A percentile compares a stretch with the other conserved stretches of the same genome.
Evolutionary conservation across 1,140 invertebrate genomes (phyloP).

Genomic region (Euglossa dilemma): DNA sequence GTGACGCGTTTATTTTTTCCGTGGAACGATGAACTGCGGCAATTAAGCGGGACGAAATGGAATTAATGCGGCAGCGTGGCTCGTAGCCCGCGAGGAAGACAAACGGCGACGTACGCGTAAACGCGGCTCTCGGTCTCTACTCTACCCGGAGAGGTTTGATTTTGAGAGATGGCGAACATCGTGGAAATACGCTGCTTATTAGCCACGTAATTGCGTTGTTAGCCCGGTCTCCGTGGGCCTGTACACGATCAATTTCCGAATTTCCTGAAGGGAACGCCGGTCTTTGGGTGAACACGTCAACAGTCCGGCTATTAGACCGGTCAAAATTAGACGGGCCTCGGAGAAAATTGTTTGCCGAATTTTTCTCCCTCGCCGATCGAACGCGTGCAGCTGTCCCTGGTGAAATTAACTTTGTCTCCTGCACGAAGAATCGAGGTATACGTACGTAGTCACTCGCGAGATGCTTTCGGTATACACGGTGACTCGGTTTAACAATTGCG

Average conservation of each 20-base stretch:
- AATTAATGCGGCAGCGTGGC: constrained; percentile 11
- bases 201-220: neutral
- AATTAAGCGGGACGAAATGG: constrained; percentile 44
- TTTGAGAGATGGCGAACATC: neutral
- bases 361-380: too few relatives aligned
- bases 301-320: too few relatives aligned
- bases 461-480: too few relatives aligned
- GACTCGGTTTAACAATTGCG: too few relatives aligned
- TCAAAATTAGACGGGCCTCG: too few relatives aligned
- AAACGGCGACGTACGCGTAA: constrained; percentile 6
- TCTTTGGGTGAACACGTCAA: too few relatives aligned
- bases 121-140: too few relatives aligned
- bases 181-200: neutral
- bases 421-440: too few relatives aligned
- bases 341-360: too few relatives aligned
- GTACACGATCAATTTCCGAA: neutral
- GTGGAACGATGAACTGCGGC: constrained; percentile 26
- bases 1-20: constrained; percentile 8
- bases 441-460: too few relatives aligned
- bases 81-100: constrained; percentile 1
- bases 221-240: neutral
- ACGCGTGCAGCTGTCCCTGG: too few relatives aligned
- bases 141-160: neutral
- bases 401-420: too few relatives aligned
- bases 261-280: neutral